phyloP scores from a whole-genome alignment of 2,797 vertebrate species.

The Tinamus major region DNA sequence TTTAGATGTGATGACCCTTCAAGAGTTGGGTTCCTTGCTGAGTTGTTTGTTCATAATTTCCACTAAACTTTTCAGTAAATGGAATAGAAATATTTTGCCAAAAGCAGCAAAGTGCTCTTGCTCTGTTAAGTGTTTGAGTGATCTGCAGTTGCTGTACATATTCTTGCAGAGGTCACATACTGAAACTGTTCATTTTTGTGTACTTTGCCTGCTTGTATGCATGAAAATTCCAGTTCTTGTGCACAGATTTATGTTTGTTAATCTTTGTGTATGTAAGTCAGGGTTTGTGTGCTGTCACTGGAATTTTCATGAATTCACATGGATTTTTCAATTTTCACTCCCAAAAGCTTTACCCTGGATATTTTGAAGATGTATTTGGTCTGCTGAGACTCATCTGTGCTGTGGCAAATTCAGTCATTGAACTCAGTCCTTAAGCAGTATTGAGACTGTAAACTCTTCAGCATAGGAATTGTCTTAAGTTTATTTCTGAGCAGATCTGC shows the following conservation, averaged over 20 bases:
- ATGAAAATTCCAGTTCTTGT: constrained; percentile 55
- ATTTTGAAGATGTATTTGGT: background rate
- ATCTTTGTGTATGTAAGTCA: background rate
- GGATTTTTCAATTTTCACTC: background rate
- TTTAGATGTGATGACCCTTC: constrained; percentile 29
- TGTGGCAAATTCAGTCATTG: background rate
- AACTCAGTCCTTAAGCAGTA: background rate
- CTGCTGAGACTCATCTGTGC: background rate
- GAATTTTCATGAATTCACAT: constrained; percentile 35
- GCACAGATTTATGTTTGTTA: constrained; percentile 47
- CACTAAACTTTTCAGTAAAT: constrained; percentile 18
- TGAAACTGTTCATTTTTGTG: constrained; percentile 40
- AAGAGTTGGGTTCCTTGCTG: constrained; percentile 33
- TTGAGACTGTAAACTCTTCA: background rate
- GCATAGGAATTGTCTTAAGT: background rate
- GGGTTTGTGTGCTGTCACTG: constrained; percentile 53
- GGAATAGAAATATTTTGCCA: constrained; percentile 30
- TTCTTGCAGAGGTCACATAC: constrained; percentile 41
- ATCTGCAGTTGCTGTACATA: constrained; percentile 62
- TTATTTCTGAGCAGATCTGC: constrained; percentile 3
- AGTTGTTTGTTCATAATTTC: constrained; percentile 45
- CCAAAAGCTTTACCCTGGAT: constrained; percentile 15
- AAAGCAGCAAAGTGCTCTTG: constrained; percentile 35
- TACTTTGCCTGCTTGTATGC: constrained; percentile 47
- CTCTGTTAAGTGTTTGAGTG: constrained; percentile 44